Conservation (phyloP, 2,888 invertebrate genomes). For the Eristalis tenax region DNA sequence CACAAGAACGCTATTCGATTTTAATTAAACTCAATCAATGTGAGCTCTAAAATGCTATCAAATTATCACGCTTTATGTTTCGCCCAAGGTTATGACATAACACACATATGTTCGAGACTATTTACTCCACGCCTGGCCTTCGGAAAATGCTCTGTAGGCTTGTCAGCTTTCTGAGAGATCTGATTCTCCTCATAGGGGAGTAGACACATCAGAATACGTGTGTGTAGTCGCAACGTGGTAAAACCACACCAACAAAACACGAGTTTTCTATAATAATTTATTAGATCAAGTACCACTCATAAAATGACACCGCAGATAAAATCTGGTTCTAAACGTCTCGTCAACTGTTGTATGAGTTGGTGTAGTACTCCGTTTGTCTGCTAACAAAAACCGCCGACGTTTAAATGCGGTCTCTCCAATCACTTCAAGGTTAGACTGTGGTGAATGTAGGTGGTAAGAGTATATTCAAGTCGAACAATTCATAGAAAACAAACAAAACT, state of each 20-base stretch:
- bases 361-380: neutral
- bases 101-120: conserved; percentile 1
- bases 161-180: neutral
- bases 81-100: conserved; percentile 3
- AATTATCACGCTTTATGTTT: conserved; percentile 30
- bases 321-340: conserved; percentile 3
- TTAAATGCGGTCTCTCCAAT: conserved; percentile 34
- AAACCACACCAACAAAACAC: neutral
- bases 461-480: neutral
- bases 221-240: conserved; percentile 19
- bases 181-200: neutral
- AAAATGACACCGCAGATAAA: conserved; percentile 26
- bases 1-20: conserved; percentile 1
- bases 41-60: conserved; percentile 30
- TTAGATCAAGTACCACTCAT: neutral
- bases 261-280: conserved; percentile 9
- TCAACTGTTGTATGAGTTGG: neutral
- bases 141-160: neutral
- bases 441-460: neutral
- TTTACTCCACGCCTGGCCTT: conserved; percentile 12
- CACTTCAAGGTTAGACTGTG: conserved; percentile 22
- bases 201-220: neutral
- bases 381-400: conserved; percentile 1
- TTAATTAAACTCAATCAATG: conserved; percentile 35
- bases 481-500: neutral